A percentile compares a stretch with the other conserved stretches of the same genome.
phyloP scores from a whole-genome alignment of 2,113 vertebrate genomes.

The Clinocottus analis region DNA sequence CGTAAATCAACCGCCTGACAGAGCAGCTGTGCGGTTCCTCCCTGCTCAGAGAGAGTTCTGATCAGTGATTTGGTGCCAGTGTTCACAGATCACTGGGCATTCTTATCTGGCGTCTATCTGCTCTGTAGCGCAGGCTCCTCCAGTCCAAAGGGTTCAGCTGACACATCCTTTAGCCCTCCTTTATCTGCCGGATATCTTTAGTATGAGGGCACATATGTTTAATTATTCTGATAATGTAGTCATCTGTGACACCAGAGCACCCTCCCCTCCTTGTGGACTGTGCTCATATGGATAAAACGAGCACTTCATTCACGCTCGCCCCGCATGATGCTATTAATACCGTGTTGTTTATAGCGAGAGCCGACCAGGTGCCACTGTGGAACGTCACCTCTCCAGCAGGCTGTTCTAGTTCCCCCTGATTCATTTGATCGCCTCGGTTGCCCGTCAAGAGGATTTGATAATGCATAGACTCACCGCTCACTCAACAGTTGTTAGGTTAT shows the following conservation, averaged over 20 bases:
- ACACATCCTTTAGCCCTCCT: slow-evolving; percentile 65
- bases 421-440: slow-evolving; percentile 42
- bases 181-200: slow-evolving; percentile 41
- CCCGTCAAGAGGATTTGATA: slow-evolving; percentile 38
- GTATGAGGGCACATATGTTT: slow-evolving; percentile 19
- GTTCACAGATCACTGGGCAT: slow-evolving; percentile 33
- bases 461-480: slow-evolving; percentile 35
- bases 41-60: background rate
- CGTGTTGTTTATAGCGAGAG: slow-evolving; percentile 30
- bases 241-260: slow-evolving; percentile 19
- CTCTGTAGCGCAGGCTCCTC: too few species aligned
- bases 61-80: slow-evolving; percentile 40
- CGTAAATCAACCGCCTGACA: slow-evolving; percentile 1
- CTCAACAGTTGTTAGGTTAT: slow-evolving; percentile 4
- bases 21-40: background rate
- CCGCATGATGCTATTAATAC: slow-evolving; percentile 53
- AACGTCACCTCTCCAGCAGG: slow-evolving; percentile 33
- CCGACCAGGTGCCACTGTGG: slow-evolving; percentile 43
- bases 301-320: slow-evolving; percentile 1
- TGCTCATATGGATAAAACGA: background rate
- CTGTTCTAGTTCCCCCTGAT: slow-evolving; percentile 57
- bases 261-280: background rate
- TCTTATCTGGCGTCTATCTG: slow-evolving; percentile 63
- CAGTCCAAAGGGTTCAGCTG: slow-evolving; percentile 30
- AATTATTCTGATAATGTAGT: slow-evolving; percentile 39